A percentile compares a stretch with the other conserved stretches of the same genome.
Evolutionary conservation across 2,797 vertebrate genomes (phyloP).

Genomic region (Alcedo atthis): DNA sequence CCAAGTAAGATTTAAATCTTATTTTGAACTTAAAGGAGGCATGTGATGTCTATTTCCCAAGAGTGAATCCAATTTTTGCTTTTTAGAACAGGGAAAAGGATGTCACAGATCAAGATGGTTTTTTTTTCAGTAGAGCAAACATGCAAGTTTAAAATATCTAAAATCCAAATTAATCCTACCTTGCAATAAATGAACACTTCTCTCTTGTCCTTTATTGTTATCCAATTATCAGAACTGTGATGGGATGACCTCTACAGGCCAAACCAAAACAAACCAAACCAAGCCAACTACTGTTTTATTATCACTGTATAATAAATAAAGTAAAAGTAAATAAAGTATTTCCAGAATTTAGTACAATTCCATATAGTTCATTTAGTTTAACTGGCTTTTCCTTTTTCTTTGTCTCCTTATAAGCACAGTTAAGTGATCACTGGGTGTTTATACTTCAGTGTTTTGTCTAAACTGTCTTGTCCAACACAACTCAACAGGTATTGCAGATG

Average conservation of each 20-base stretch:
- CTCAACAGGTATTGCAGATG: not conserved
- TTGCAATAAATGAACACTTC: not conserved
- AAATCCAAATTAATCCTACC: not conserved
- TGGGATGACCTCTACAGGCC: not conserved
- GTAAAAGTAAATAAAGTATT: not conserved
- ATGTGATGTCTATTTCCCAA: not conserved
- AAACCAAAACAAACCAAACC: not conserved
- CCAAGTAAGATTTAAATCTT: constrained; percentile 3
- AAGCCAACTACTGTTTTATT: not conserved
- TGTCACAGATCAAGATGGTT: not conserved
- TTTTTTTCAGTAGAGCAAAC: not conserved
- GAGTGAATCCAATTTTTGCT: not conserved
- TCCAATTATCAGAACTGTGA: not conserved
- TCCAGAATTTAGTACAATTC: not conserved
- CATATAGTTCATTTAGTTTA: not conserved
- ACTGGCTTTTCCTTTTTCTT: not conserved
- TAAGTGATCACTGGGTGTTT: not conserved
- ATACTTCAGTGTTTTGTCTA: not conserved
- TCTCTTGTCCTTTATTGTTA: not conserved
- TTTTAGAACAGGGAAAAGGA: constrained; percentile 6
- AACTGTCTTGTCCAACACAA: not conserved
- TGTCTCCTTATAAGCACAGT: not conserved
- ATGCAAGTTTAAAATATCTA: not conserved
- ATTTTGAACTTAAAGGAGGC: constrained; percentile 4
- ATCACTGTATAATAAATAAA: too few species aligned